Evolutionary conservation across 2,888 invertebrate genomes (phyloP), one percentile per base, ranked within the genome.

Genomic region (Metopia argyrocephala): DNA sequence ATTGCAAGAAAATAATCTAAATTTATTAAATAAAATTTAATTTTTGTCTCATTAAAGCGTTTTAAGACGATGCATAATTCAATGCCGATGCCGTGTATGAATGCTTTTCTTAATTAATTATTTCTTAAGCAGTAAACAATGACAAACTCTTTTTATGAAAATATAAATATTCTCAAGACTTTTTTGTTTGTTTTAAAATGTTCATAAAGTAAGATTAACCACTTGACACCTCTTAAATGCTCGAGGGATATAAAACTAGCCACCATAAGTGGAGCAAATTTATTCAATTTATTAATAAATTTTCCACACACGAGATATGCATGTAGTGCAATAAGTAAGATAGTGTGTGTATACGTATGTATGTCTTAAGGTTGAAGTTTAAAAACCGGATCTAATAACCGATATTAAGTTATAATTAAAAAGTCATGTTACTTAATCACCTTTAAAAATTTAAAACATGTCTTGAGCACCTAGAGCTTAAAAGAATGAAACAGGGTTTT

Each of bases 391-490:
- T 78, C 74, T 81, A 81, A 74, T 74, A 70, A 57, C 56, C 56
- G 62, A 75, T 81, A 75, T 78, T 76, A 76, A 71, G 70, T 74
- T 81, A 66, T 78, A 81, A 78, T 81, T 81, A 81, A 81, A 81
- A 78, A 81, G 61, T 70, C 78, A 71, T 78, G 81, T 81, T 57
- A 75, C 31, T 78, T 78, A 78, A 78, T 78, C 78, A 81, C 76
- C 70, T 78, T 38, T 9, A 66, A 64, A 73, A 66, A 48, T 48
- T 38, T 50, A 62, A 56, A 20, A 54, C 48, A 38, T n/a, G 15
- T 61, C 31, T 31, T 12, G 15, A 38, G 38, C 38, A 38, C 38
- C 38, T 15, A 38, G 15, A 38, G 38, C 38, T 38, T 12, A 38
- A 38, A 12, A 38, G 38, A 38, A 38, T 4, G 38, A 38, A 38